Percentiles rank a stretch among this genome's conserved stretches.
phyloP scores from a whole-genome alignment of 2,888 invertebrate species.

The Drosophila conformis region DNA sequence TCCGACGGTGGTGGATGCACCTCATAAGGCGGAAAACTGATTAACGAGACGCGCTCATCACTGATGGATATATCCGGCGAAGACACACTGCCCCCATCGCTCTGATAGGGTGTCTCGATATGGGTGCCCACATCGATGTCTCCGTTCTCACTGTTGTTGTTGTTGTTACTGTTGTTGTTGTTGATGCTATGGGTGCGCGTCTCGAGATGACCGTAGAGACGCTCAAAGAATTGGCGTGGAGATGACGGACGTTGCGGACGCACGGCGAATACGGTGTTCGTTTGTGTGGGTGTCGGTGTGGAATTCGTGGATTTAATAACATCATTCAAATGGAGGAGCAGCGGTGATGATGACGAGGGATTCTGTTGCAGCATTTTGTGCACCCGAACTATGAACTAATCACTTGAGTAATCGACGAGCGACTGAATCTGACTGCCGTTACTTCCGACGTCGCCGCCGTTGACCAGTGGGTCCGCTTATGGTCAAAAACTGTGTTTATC shows the following conservation, averaged over 20 bases:
- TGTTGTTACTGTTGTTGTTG: background rate
- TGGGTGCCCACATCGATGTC: conserved; percentile 74
- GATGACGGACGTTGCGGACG: conserved; percentile 88
- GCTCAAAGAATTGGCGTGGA: conserved; percentile 92
- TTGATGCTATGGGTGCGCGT: conserved; percentile 54
- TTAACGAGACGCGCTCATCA: conserved; percentile 75
- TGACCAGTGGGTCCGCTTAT: conserved; percentile 25
- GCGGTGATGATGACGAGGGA: conserved; percentile 13
- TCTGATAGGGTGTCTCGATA: conserved; percentile 79
- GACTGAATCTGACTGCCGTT: conserved; percentile 54
- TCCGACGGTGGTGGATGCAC: conserved; percentile 56
- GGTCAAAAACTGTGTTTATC: conserved; percentile 59
- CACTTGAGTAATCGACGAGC: conserved; percentile 62
- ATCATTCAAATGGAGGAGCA: conserved; percentile 26
- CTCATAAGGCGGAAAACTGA: conserved; percentile 63
- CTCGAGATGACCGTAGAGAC: conserved; percentile 92
- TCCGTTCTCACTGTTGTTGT: conserved; percentile 56
- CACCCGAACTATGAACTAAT: conserved; percentile 51
- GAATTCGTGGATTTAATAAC: conserved; percentile 34
- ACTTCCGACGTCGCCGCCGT: conserved; percentile 46
- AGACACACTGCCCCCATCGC: conserved; percentile 82
- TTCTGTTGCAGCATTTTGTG: conserved; percentile 56
- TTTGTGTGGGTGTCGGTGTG: conserved; percentile 9
- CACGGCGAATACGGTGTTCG: conserved; percentile 15
- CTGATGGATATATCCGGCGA: conserved; percentile 83